Percentiles rank a stretch among this genome's conserved stretches.
phyloP scores from a whole-genome alignment of 1,140 invertebrate species.

The Pseudobourletiella spinata region DNA sequence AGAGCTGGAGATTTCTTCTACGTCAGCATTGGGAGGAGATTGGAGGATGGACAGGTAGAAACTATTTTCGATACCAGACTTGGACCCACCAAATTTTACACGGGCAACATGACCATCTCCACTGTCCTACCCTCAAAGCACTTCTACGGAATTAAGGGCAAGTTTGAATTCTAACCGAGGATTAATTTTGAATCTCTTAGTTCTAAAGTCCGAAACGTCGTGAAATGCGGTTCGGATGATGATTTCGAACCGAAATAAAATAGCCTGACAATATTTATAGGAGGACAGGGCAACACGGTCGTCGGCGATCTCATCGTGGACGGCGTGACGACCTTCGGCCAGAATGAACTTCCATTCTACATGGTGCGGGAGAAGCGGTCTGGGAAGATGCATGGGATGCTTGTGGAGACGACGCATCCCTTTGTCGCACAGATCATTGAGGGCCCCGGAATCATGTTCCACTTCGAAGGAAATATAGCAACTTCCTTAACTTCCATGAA shows the following conservation, averaged over 20 bases:
- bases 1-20: conserved; percentile 7
- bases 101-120: conserved; percentile 13
- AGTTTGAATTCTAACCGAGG: not conserved
- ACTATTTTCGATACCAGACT: conserved; percentile 31
- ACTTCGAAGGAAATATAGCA: conserved; percentile 18
- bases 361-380: conserved; percentile 17
- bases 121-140: conserved; percentile 20
- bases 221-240: not conserved
- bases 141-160: conserved; percentile 31
- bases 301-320: conserved; percentile 4
- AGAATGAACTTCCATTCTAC: conserved; percentile 30
- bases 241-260: not conserved
- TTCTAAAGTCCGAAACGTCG: not conserved
- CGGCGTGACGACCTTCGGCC: conserved; percentile 19
- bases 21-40: not conserved
- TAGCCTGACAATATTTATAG: not conserved
- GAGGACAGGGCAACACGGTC: conserved; percentile 10
- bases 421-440: conserved; percentile 23
- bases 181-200: not conserved
- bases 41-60: not conserved
- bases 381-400: conserved; percentile 19
- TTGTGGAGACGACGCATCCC: conserved; percentile 23
- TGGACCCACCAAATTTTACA: conserved; percentile 12
- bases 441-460: conserved; percentile 22
- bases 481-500: conserved; percentile 6